Base-by-base conservation (phyloP, 2,888 invertebrate genomes). In the Tachystola acroxantha region DNA sequence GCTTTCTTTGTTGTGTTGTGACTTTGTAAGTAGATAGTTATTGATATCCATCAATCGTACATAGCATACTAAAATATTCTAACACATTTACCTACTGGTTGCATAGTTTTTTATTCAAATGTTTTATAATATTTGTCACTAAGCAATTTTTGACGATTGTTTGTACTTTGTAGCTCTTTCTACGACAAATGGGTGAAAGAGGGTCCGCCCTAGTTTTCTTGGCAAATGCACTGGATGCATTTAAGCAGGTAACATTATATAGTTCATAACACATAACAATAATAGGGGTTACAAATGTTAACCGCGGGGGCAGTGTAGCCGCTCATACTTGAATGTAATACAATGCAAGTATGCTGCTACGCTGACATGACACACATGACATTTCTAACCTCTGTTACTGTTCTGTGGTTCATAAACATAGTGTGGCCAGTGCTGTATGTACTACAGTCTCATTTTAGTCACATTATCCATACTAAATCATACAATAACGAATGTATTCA, bases 151-250 rank as follows among this genome's bases (percentile, higher is more conserved):
- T 53, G 36, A 39, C 29, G 20, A 32, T 64, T 76, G 57, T 79
- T 80, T 76, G 59, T 85, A 86, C 57, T 79, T 80, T 76, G 59
- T 85, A 86, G 85, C 69, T 69, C 57, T 66, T 84, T 54, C 81
- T 84, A 50, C 84, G 65, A 42, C 72, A 80, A 79, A 79, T 84
- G 82, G 82, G 81, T 69, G 85, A 85, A 77, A 85, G 82, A 71
- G 85, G 85, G 71, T 85, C 86, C 64, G 63, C 76, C 45, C 74
- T 86, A 68, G 79, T 79, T 68, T 78, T 74, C 64, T 74, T 84
- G 74, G 70, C 74, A 65, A 80, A 72, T 71, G 61, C 81, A 48
- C 72, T 73, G 81, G 79, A 82, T 48, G 45, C 60, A 34, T 69
- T 66, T 47, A 57, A 64, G 43, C 66, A 84, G 82, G 84, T 85